Conservation (phyloP, 2,113 vertebrate species). For the Anser brachyrhynchus region DNA sequence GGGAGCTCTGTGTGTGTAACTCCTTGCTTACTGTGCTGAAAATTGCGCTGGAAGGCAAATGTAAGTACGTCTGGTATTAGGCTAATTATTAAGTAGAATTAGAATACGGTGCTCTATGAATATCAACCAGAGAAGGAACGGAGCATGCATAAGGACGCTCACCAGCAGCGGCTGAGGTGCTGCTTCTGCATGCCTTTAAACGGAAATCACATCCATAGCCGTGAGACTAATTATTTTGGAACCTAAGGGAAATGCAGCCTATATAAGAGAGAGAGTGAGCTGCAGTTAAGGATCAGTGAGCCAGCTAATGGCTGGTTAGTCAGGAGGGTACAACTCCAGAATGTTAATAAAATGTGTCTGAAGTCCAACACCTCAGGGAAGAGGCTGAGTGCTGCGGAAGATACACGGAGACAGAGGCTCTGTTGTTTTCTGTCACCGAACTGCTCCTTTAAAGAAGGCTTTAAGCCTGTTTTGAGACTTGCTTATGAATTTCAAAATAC, state of each 20-base stretch:
- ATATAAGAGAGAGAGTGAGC: constrained; percentile 69
- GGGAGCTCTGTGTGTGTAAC: background rate
- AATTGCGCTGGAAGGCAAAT: constrained; percentile 44
- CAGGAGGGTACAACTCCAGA: constrained; percentile 71
- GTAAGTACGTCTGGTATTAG: constrained; percentile 41
- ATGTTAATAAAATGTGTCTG: constrained; percentile 72
- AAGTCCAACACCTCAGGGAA: constrained; percentile 68
- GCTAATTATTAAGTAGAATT: constrained; percentile 56
- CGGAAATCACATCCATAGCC: constrained; percentile 68
- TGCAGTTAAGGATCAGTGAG: constrained; percentile 76
- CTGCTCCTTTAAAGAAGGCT: constrained; percentile 13
- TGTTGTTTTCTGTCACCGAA: constrained; percentile 5
- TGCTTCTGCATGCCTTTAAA: constrained; percentile 62
- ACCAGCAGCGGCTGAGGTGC: constrained; percentile 42
- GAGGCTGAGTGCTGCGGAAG: constrained; percentile 42
- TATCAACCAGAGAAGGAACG: constrained; percentile 23
- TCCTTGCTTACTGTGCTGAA: constrained; percentile 35
- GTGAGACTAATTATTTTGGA: constrained; percentile 75
- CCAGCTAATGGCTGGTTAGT: constrained; percentile 75
- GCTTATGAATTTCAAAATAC: constrained; percentile 39
- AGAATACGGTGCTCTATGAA: constrained; percentile 19
- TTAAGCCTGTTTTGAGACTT: constrained; percentile 23
- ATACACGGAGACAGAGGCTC: constrained; percentile 37
- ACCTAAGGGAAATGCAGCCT: constrained; percentile 74
- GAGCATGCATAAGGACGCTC: constrained; percentile 44